These are phyloP conservation scores for Melangyna quadrimaculata DNA, from an alignment of 2,888 invertebrate genomes.

Conservation along the genomic window DNA sequence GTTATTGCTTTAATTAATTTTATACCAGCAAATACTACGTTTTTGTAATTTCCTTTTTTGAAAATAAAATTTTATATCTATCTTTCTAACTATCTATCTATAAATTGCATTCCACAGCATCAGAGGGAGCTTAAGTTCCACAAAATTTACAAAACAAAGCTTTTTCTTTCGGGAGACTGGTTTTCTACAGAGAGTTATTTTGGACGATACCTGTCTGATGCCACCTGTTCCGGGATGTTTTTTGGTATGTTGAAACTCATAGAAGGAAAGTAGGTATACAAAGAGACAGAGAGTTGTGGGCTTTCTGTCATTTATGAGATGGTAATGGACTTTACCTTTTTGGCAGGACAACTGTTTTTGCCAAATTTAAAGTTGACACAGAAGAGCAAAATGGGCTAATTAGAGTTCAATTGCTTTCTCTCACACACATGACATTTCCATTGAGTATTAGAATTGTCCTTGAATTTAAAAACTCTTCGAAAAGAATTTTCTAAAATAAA, in stretches of 20 bases:
- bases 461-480: neutral
- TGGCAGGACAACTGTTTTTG: constrained; percentile 12
- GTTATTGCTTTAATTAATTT: too few relatives aligned
- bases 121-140: constrained; percentile 63
- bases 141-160: constrained; percentile 44
- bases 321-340: neutral
- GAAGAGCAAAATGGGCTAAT: neutral
- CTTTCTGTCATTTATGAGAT: neutral
- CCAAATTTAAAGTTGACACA: neutral
- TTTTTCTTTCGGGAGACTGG: neutral
- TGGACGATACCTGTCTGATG: constrained; percentile 1
- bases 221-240: constrained; percentile 55
- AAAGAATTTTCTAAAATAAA: neutral
- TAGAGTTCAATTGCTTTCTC: neutral
- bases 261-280: neutral
- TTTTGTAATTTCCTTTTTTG: too few relatives aligned
- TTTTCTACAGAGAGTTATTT: neutral
- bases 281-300: neutral
- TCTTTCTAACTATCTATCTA: too few relatives aligned
- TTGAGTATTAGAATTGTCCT: neutral
- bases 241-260: neutral
- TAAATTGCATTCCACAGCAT: constrained; percentile 36
- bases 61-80: too few relatives aligned
- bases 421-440: neutral
- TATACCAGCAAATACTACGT: too few relatives aligned